Conservation (phyloP, 2,113 vertebrate species). For the Xenus cinereus region DNA sequence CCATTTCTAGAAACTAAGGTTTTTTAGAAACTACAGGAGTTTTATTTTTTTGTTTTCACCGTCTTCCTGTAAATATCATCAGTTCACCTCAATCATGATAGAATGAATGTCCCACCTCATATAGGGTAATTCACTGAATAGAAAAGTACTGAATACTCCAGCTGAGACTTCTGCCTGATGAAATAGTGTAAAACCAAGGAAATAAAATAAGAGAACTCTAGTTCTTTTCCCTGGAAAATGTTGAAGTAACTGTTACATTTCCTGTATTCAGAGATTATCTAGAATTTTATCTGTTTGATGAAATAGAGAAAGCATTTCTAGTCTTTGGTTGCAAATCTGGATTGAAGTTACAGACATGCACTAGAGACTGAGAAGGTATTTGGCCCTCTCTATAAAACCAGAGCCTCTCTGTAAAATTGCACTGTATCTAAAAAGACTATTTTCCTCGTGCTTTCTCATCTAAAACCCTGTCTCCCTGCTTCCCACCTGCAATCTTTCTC, state of each 20-base stretch:
- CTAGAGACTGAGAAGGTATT: background rate
- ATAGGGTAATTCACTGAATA: background rate
- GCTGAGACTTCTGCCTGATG: background rate
- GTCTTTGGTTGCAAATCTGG: background rate
- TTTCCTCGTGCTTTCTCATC: rapidly evolving
- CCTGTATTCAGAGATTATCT: background rate
- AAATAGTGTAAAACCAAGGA: background rate
- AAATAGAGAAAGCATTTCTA: background rate
- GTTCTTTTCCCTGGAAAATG: background rate
- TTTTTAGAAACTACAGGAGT: background rate
- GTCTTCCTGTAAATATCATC: background rate
- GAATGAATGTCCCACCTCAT: background rate
- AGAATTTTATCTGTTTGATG: background rate
- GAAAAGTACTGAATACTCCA: background rate
- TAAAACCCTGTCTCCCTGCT: background rate
- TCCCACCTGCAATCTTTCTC: background rate
- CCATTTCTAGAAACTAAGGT: background rate
- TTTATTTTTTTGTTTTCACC: background rate
- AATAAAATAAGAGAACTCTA: background rate
- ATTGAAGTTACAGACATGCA: background rate
- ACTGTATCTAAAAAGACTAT: rapidly evolving
- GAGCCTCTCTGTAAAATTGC: background rate
- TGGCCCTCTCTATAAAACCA: background rate
- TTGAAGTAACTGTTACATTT: background rate
- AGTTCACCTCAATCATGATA: background rate